Base-by-base conservation (phyloP, 2,797 vertebrate species). In the Phataginus tricuspis region DNA sequence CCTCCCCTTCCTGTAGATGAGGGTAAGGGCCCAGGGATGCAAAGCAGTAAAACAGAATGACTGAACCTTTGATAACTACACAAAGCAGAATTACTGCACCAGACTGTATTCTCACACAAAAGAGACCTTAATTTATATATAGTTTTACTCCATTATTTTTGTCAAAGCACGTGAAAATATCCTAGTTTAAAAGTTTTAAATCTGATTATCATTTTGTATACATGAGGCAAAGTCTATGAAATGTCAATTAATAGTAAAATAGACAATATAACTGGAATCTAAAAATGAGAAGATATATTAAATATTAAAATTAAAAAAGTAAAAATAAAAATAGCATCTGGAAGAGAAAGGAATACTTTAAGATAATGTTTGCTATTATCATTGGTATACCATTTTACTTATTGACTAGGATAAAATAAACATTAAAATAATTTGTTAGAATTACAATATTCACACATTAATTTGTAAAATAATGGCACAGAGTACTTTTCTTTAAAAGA, bases 381-480 rank as follows among this genome's bases (percentile, higher is more conserved):
- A 61, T 61, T 86, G 53, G 34, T 74, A 42, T 78, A n/a, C 27
- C 39, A 18, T 77, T 94, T 75, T 68, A 66, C 39, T 86, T 74
- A 72, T 11, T 59, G 51, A 61, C 68, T 61, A 59, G 51, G 72
- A 57, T 51, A 74, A 18, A 19, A 83, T 23, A 45, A 45, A 18
- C 31, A 87, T 66, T n/a, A 66, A 91, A 85, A 45, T 45, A 95
- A 69, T 61, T 34, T 83, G 53, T 45, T 1, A 84, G 61, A 29
- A 45, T 45, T 45, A 45, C 9, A 11, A 45, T 45, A 45, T 45
- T 45, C 45, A 23, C 45, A 77, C 13, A 77, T 69, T 83, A 53
- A 69, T 69, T 92, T 83, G 19, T 34, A 95, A 88, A 92, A 92
- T 82, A 74, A 57, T 34, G n/a, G 34, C 53, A 87, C 42, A 82